These are phyloP conservation scores for Syrista parreyssii DNA, from an alignment of 2,888 invertebrate genomes.

Conservation along the genomic window DNA sequence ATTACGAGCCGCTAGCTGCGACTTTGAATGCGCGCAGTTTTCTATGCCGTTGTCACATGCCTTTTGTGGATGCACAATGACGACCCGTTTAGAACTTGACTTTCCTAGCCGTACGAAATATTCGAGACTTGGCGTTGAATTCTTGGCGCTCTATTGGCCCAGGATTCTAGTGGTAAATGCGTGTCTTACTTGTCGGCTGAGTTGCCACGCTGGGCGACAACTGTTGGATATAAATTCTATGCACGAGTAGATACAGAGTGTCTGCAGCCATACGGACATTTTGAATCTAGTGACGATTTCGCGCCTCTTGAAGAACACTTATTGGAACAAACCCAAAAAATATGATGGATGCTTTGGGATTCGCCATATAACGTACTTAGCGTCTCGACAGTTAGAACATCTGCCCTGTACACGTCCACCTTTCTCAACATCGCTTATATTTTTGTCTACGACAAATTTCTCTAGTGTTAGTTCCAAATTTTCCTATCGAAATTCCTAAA, in stretches of 20 bases:
- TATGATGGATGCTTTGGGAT: neutral
- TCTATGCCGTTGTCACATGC: neutral
- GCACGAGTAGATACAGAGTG: neutral
- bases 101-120: neutral
- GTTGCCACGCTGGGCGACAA: neutral
- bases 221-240: slow-evolving; percentile 1
- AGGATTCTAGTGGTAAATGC: neutral
- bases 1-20: neutral
- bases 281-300: neutral
- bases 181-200: neutral
- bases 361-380: neutral
- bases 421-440: no score
- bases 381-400: neutral
- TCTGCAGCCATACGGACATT: neutral
- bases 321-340: neutral
- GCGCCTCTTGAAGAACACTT: neutral
- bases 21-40: neutral
- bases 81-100: neutral
- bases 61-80: neutral
- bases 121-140: neutral
- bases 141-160: neutral
- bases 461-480: no score
- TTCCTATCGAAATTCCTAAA: neutral
- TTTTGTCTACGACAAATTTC: no score
- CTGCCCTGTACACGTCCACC: no score